phyloP scores from a whole-genome alignment of 2,113 vertebrate genomes.

The Atractosteus spatula region DNA sequence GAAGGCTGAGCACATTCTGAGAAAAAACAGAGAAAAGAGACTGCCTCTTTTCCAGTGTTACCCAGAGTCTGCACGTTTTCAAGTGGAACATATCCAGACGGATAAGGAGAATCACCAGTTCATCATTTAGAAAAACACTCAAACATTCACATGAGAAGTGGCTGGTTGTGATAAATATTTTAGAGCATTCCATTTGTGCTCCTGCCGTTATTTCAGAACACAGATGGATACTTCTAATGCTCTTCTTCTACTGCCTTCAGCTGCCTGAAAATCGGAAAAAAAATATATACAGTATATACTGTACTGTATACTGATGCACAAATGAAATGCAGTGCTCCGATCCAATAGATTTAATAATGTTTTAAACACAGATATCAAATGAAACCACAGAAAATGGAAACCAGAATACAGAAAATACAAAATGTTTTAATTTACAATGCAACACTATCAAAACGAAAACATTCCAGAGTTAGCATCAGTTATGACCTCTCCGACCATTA shows the following conservation, averaged over 20 bases:
- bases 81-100: not conserved
- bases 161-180: constrained; percentile 16
- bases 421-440: too few relatives aligned
- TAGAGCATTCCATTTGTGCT: constrained; percentile 2
- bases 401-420: too few relatives aligned
- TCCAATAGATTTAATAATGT: too few relatives aligned
- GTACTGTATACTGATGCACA: not conserved
- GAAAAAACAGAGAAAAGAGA: not conserved
- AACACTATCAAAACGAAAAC: too few relatives aligned
- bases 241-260: constrained; percentile 2
- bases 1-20: too few relatives aligned
- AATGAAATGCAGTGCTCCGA: not conserved
- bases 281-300: not conserved
- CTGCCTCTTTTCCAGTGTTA: not conserved
- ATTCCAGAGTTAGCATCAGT: too few relatives aligned
- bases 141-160: constrained; percentile 7
- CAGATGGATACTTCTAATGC: constrained; percentile 13
- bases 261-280: not conserved
- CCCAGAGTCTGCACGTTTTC: not conserved
- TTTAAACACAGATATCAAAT: too few relatives aligned
- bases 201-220: constrained; percentile 15
- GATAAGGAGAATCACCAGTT: constrained; percentile 11
- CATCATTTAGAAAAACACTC: constrained; percentile 7
- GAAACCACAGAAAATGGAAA: too few relatives aligned
- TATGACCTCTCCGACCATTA: too few relatives aligned